Base-by-base conservation (phyloP, 2,888 invertebrate genomes). In the Drosophila merina region DNA sequence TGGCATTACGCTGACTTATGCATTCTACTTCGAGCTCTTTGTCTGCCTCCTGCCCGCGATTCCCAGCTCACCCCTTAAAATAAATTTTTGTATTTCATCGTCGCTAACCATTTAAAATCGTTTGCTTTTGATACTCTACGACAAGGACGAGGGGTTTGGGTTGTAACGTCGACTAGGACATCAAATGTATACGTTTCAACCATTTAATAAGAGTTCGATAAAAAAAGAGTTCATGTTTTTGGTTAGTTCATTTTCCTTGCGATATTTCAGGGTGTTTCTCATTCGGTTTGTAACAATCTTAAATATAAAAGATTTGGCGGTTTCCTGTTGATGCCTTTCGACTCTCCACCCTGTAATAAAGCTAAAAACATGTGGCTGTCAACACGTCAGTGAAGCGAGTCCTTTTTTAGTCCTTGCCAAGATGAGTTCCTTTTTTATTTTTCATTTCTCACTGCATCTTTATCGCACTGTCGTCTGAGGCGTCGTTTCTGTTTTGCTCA, bases 401-500 rank as follows among this genome's bases (percentile, higher is more conserved):
- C 28, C 47, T 63, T 54, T 10, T 12, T 9, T 26, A 25, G 12
- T 9, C 40, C 9, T 3, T 20, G 12, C 9, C 5, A 12, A n/a
- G 10, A 20, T 36, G 44, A 30, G 20, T 20, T 20, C 20, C 20
- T 20, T 64, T 42, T 36, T 72, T 47, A 50, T 62, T 78, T 82
- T 68, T 85, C 67, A 72, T 57, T 71, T 74, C 38, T 14, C 73
- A 83, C 12, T 88, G 88, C 87, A 85, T 80, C 80, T 88, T 73
- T 78, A 85, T 88, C 81, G 79, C 71, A 56, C 58, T 72, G 48
- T 55, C 58, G 72, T 33, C 62, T 57, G 62, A 47, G 56, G 68
- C 75, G 88, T 88, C 89, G 79, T 76, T 81, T 88, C 79, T 75
- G 77, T 85, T 86, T 86, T 82, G 82, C 79, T 73, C 79, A 90